Evolutionary conservation across 1,140 invertebrate genomes (phyloP).

Genomic region (Gonioctena quinquepunctata): DNA sequence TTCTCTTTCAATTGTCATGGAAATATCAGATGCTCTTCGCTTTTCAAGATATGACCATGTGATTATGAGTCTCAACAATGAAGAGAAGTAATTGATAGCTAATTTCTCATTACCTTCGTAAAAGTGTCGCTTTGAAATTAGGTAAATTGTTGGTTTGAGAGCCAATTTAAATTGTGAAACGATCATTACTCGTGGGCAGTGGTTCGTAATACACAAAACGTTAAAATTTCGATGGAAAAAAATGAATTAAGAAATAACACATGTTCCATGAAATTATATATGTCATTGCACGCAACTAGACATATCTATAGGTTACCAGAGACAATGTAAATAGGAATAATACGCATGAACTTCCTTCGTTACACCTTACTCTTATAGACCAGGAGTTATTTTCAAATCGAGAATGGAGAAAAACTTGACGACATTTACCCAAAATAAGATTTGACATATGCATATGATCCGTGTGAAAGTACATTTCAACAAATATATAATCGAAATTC

Average conservation of each 20-base stretch:
- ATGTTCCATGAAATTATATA: slow-evolving; percentile 10
- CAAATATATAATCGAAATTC: too few species aligned
- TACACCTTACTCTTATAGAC: neutral
- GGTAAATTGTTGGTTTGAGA: neutral
- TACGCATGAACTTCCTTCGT: slow-evolving; percentile 7
- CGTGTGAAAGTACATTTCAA: too few species aligned
- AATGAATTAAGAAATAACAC: slow-evolving; percentile 13
- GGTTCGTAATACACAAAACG: neutral
- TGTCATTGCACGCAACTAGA: slow-evolving; percentile 3
- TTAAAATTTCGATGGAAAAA: neutral
- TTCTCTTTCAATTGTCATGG: too few species aligned
- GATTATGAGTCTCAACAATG: too few species aligned
- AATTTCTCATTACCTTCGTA: too few species aligned
- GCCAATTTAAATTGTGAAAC: neutral
- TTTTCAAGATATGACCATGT: too few species aligned
- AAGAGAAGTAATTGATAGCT: too few species aligned
- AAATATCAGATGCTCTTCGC: too few species aligned
- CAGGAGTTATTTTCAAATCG: neutral
- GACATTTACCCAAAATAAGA: too few species aligned
- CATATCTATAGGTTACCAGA: slow-evolving; percentile 6
- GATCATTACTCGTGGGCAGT: neutral
- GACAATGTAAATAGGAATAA: neutral
- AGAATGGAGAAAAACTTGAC: neutral
- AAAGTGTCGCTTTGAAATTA: too few species aligned
- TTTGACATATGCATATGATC: too few species aligned